Evolutionary conservation across 2,888 invertebrate genomes (phyloP).

Genomic region (Lepidochrysops patricia): DNA sequence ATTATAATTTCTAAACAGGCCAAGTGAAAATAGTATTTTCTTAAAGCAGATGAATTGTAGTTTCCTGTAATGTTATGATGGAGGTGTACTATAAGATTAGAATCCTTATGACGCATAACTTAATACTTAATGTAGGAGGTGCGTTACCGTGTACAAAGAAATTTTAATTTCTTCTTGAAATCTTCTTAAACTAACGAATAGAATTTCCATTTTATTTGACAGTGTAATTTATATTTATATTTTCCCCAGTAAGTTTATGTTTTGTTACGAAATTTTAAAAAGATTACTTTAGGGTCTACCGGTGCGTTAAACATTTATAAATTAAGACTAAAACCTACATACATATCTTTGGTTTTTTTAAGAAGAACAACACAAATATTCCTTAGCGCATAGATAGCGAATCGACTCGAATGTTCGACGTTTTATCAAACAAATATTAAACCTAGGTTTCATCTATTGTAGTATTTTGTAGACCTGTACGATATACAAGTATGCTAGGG

Average conservation of each 20-base stretch:
- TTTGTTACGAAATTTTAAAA: neutral
- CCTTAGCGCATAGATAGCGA: neutral
- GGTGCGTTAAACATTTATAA: neutral
- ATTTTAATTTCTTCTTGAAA: neutral
- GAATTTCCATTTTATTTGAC: no score
- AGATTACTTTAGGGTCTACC: no score
- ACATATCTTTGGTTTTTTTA: neutral
- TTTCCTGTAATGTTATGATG: neutral
- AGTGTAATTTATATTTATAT: no score
- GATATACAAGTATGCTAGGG: neutral
- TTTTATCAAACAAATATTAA: neutral
- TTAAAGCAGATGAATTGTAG: neutral
- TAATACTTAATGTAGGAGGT: neutral
- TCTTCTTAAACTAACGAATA: no score
- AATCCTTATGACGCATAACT: neutral
- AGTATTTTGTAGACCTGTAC: neutral
- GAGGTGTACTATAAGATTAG: neutral
- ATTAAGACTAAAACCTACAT: neutral
- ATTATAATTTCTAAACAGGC: no score
- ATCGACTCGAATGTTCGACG: neutral
- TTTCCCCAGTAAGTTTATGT: neutral
- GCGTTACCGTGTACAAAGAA: neutral
- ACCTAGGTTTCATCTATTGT: neutral
- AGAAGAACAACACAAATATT: neutral
- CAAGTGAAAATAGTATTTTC: neutral